These are phyloP conservation scores for Pristionchus maxplancki DNA, from an alignment of 2,888 invertebrate genomes.

Conservation along the genomic window DNA sequence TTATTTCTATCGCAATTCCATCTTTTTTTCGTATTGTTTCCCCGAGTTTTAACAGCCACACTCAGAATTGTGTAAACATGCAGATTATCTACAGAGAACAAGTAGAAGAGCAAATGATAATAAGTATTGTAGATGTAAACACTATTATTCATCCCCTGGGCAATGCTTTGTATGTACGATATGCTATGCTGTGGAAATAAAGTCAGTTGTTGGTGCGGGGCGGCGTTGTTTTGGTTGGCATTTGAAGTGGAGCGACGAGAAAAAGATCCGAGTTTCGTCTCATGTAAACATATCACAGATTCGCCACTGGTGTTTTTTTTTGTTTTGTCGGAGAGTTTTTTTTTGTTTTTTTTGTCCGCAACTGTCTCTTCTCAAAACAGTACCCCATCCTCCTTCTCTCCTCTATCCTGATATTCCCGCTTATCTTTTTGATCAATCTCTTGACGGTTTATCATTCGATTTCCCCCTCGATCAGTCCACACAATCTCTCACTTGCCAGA, in stretches of 20 bases:
- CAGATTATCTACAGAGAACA: slow-evolving; percentile 13
- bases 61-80: slow-evolving; percentile 35
- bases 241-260: background rate
- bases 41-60: background rate
- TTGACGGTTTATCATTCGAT: background rate
- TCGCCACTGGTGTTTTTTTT: background rate
- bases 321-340: background rate
- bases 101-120: background rate
- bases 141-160: background rate
- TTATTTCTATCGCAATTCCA: slow-evolving; percentile 21
- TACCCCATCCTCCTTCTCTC: background rate
- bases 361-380: no score
- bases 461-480: background rate
- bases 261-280: background rate
- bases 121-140: background rate
- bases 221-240: background rate
- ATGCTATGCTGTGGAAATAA: background rate
- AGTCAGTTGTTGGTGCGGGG: slow-evolving; percentile 15
- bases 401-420: background rate
- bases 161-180: background rate
- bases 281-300: background rate
- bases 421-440: background rate
- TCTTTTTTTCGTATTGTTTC: background rate
- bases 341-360: background rate
- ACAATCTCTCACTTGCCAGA: background rate